phyloP scores from a whole-genome alignment of 2,113 vertebrate species.

The Catagonus wagneri region DNA sequence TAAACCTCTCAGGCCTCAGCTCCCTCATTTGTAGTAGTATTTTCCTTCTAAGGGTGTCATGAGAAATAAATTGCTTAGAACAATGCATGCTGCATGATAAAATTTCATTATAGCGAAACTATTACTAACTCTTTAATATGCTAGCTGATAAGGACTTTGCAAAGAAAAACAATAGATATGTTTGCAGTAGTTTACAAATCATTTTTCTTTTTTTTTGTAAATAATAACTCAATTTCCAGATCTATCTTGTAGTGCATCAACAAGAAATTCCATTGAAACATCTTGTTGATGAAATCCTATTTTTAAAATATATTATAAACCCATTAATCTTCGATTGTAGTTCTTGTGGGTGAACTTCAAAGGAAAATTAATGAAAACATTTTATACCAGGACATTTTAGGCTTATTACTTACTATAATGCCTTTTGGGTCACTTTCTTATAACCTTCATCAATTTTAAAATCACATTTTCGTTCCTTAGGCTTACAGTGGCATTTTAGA shows the following conservation, averaged over 20 bases:
- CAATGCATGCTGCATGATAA: background rate
- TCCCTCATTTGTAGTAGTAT: background rate
- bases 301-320: slow-evolving; percentile 60
- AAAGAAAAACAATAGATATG: background rate
- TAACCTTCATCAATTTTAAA: slow-evolving; percentile 72
- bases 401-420: slow-evolving; percentile 66
- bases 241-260: background rate
- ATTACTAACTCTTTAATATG: background rate
- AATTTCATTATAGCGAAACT: background rate
- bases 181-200: background rate
- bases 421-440: slow-evolving; percentile 64
- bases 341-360: slow-evolving; percentile 64
- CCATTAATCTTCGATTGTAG: slow-evolving; percentile 57
- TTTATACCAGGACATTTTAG: slow-evolving; percentile 50
- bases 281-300: slow-evolving; percentile 24
- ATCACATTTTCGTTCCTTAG: slow-evolving; percentile 58
- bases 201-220: slow-evolving; percentile 30
- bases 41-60: background rate
- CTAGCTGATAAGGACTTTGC: background rate
- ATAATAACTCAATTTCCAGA: slow-evolving; percentile 36
- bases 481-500: slow-evolving; percentile 63
- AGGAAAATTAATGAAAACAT: slow-evolving; percentile 67
- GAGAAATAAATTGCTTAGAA: background rate
- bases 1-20: background rate
- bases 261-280: slow-evolving; percentile 28